These are phyloP conservation scores for Nerophis lumbriciformis DNA, from an alignment of 2,113 vertebrate genomes.

Conservation along the genomic window DNA sequence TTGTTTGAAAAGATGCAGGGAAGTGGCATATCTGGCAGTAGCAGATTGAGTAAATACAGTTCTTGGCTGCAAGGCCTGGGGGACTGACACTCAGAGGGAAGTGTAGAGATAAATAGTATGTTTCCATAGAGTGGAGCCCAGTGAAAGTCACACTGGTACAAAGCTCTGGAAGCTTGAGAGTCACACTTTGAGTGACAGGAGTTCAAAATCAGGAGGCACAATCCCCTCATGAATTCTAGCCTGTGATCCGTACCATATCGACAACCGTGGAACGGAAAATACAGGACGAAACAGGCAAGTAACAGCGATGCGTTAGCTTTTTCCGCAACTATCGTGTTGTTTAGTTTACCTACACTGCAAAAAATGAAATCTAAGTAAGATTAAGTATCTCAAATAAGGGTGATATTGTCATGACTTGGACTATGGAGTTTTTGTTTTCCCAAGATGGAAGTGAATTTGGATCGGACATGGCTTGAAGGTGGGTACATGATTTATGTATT, in stretches of 20 bases:
- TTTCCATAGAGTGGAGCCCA: slow-evolving; percentile 24
- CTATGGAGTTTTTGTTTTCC: no score
- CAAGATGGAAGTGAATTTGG: no score
- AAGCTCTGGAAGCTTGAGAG: slow-evolving; percentile 7
- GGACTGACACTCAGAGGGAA: slow-evolving; percentile 29
- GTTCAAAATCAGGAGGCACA: neutral
- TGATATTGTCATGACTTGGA: no score
- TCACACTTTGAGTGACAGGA: neutral
- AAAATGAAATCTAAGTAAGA: no score
- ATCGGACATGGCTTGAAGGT: no score
- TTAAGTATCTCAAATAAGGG: no score
- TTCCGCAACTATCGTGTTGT: neutral
- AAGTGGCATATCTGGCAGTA: slow-evolving; percentile 18
- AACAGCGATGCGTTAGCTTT: neutral
- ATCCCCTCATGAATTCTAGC: neutral
- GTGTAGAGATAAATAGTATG: slow-evolving; percentile 22
- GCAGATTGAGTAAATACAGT: slow-evolving; percentile 10
- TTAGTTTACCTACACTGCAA: neutral
- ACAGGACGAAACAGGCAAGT: neutral
- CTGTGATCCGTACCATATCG: slow-evolving; percentile 4
- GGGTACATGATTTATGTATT: no score
- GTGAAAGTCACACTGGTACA: slow-evolving; percentile 29
- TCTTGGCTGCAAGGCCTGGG: slow-evolving; percentile 23
- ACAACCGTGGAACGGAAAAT: neutral
- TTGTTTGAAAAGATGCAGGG: slow-evolving; percentile 7